Percentiles rank a stretch among this genome's conserved stretches.
phyloP scores from a whole-genome alignment of 2,113 vertebrate genomes.

The Heloderma charlesbogerti region DNA sequence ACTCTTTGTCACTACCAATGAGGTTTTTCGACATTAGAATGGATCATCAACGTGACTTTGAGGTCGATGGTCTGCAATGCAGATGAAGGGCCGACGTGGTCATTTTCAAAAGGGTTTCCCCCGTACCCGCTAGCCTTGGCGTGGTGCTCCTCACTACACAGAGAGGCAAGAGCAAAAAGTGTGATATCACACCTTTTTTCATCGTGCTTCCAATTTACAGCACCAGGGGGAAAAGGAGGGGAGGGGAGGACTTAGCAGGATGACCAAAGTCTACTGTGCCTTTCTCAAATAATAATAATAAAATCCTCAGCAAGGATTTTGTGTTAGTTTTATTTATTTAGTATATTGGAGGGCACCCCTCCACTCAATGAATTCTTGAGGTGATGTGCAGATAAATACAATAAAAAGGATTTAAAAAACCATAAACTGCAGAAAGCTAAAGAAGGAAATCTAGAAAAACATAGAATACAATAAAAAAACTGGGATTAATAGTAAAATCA shows the following conservation, averaged over 20 bases:
- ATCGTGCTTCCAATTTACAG: not conserved
- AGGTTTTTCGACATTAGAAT: constrained; percentile 51
- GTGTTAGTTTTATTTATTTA: not conserved
- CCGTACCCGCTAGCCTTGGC: not conserved
- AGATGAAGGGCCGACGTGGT: not conserved
- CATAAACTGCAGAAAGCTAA: too few species aligned
- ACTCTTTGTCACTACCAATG: constrained; percentile 57
- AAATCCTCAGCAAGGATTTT: not conserved
- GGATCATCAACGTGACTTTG: constrained; percentile 46
- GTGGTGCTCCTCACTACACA: not conserved
- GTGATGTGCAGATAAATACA: not conserved
- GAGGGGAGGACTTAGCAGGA: not conserved
- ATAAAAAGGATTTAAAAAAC: too few species aligned
- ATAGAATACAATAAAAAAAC: not conserved
- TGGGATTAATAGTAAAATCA: not conserved
- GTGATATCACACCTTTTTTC: not conserved
- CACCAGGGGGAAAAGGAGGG: not conserved
- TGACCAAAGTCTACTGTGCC: not conserved
- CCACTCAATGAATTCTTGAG: too few species aligned
- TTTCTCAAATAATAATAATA: not conserved
- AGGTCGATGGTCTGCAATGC: not conserved
- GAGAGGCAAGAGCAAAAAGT: not conserved
- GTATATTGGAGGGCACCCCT: too few species aligned
- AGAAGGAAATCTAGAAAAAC: too few species aligned
- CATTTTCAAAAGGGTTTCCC: constrained; percentile 45